Base-by-base conservation (phyloP, 2,888 invertebrate genomes). In the Acholoe squamosa region DNA sequence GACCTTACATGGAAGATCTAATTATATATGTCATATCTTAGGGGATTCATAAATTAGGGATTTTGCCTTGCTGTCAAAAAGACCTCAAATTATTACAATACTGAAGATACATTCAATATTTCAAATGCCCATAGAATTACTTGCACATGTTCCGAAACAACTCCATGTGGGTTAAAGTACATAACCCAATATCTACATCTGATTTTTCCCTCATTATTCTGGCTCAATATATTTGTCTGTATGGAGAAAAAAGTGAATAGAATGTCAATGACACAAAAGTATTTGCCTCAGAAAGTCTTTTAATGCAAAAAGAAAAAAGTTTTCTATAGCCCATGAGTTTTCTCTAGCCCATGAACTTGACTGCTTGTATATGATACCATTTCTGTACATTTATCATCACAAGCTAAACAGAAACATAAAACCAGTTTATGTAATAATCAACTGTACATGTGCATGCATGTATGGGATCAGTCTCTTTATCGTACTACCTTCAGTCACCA, bases 361-460 rank as follows among this genome's bases (percentile, higher is more conserved):
- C 33, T 22, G 31, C 25, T 80, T 76, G 76, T 28, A 76, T 19
- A 71, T 71, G 3, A 33, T 16, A 80, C 43, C 80, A 80, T 80
- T 43, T 34, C 80, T 80, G 80, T 80, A 80, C 80, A 80, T 34
- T 80, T 54, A 86, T 86, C n/a, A n/a, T n/a, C 86, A 86, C 86
- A 86, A 86, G 86, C 86, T 86, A 86, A 86, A 52, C 52, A 56
- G 54, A 43, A 86, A 86, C 86, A 86, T 86, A 86, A 86, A 86
- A 86, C 86, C 86, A 86, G 86, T 31, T 86, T 86, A 86, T 86
- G 86, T 86, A 56, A n/a, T n/a, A n/a, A 51, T 54, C 52, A 54
- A 86, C 86, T 86, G 86, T 86, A 86, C 86, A 86, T 52, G 28
- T 86, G 56, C 86, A 56, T 86, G 86, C 80, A 80, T 43, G 80